A percentile compares a stretch with the other conserved stretches of the same genome.
These are phyloP conservation scores for Cataglyphis altisquamis DNA, from an alignment of 2,888 invertebrate genomes.

Conservation along the genomic window DNA sequence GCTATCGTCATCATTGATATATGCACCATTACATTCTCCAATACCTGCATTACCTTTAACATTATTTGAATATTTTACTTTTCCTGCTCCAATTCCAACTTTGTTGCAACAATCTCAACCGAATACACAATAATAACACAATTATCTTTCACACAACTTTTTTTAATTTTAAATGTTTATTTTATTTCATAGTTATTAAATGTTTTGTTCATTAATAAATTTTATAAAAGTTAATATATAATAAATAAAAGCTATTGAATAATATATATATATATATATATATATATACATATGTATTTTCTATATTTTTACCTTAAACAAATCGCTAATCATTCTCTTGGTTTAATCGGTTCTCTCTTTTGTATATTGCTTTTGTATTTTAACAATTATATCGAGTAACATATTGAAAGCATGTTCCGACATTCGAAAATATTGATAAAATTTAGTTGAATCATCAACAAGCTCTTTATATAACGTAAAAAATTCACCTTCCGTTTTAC, in stretches of 20 bases:
- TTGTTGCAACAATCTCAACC: neutral
- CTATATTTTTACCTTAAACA: conserved; percentile 1
- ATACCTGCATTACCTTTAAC: neutral
- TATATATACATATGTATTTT: neutral
- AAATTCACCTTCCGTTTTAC: neutral
- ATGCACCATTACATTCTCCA: neutral
- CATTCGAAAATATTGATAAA: no score
- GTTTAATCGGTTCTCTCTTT: neutral
- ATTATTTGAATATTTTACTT: neutral
- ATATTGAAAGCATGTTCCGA: neutral
- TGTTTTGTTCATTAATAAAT: neutral
- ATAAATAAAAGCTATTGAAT: conserved; percentile 1
- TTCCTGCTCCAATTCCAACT: neutral
- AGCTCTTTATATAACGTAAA: neutral
- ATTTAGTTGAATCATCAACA: no score
- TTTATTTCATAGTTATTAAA: neutral
- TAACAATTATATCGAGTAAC: neutral
- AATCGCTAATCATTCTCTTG: neutral
- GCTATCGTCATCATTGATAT: neutral
- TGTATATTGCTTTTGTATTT: neutral
- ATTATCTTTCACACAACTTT: neutral
- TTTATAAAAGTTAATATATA: neutral
- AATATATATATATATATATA: neutral
- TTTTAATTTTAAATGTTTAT: neutral
- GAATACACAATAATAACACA: neutral